Evolutionary conservation across 2,888 invertebrate genomes (phyloP).

Genomic region (Limnephilus rhombicus): DNA sequence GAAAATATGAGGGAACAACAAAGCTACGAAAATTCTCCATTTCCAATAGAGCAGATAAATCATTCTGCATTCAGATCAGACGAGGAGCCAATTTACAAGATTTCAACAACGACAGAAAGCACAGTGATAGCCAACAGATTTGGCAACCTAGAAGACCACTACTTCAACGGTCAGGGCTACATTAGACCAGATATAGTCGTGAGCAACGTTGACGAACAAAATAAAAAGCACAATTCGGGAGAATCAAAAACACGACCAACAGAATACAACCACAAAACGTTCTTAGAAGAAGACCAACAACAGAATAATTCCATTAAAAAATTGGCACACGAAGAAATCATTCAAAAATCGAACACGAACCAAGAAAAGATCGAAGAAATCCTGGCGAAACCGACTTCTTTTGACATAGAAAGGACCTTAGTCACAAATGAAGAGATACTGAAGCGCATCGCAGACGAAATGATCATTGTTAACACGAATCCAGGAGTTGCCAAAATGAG

Average conservation of each 20-base stretch:
- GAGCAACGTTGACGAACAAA: background rate
- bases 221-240: background rate
- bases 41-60: background rate
- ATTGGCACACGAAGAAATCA: background rate
- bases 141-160: background rate
- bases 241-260: background rate
- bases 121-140: background rate
- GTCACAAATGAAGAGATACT: slow-evolving; percentile 27
- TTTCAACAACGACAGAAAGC: slow-evolving; percentile 26
- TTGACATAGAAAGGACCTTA: background rate
- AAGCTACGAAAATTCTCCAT: background rate
- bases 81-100: slow-evolving; percentile 38
- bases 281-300: background rate
- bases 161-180: background rate
- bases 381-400: background rate
- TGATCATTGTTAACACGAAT: background rate
- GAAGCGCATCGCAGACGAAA: background rate
- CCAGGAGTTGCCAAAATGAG: background rate
- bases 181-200: background rate
- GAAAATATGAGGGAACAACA: background rate
- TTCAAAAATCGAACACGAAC: background rate
- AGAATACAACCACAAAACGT: background rate
- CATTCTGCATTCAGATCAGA: background rate
- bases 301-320: background rate
- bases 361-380: background rate